Evolutionary conservation across 2,113 vertebrate species (phyloP).

Genomic region (Herpetotheres cachinnans): DNA sequence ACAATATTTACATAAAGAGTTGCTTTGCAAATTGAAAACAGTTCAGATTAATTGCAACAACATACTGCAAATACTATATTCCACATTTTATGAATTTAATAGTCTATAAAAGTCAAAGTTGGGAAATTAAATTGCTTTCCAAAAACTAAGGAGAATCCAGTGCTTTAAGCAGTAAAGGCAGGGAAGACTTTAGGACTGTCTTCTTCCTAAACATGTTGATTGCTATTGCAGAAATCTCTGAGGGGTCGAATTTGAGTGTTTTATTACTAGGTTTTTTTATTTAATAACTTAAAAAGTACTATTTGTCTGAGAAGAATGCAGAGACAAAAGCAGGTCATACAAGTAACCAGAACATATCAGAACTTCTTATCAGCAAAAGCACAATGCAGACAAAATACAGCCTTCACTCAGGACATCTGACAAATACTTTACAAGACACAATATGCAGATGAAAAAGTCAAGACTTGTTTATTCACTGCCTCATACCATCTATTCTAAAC

Average conservation of each 20-base stretch:
- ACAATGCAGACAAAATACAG: not conserved
- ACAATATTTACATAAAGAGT: not conserved
- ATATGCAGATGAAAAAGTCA: not conserved
- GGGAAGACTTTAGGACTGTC: not conserved
- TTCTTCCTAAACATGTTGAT: not conserved
- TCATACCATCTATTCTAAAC: rapidly evolving
- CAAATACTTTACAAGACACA: not conserved
- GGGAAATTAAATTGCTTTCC: not conserved
- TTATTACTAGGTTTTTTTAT: not conserved
- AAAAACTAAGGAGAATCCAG: not conserved
- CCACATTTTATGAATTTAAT: not conserved
- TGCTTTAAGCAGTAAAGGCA: not conserved
- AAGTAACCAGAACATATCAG: not conserved
- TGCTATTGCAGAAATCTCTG: not conserved
- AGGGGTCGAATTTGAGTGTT: not conserved
- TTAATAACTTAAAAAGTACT: not conserved
- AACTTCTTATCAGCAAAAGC: not conserved
- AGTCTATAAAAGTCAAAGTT: not conserved
- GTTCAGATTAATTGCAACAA: not conserved
- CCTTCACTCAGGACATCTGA: not conserved
- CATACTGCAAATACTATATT: not conserved
- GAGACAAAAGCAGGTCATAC: not conserved
- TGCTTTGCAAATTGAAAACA: not conserved
- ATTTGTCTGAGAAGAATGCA: not conserved
- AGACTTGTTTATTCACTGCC: not conserved